Evolutionary conservation across 2,797 vertebrate genomes (phyloP).

Genomic region (Decapterus maruadsi): DNA sequence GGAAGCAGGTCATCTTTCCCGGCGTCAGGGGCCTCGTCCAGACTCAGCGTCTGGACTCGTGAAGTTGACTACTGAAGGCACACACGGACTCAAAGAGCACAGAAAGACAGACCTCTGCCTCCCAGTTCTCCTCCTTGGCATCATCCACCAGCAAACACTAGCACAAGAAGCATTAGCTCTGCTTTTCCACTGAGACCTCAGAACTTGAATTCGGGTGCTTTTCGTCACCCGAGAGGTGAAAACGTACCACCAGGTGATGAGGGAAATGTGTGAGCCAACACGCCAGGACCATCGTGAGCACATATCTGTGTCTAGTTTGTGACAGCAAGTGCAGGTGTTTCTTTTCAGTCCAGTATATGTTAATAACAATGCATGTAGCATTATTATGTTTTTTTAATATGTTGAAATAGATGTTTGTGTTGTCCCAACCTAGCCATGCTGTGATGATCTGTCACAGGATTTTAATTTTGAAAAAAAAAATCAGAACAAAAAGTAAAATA

Average conservation of each 20-base stretch:
- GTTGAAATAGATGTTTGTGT: conserved; percentile 74
- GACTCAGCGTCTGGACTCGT: conserved; percentile 5
- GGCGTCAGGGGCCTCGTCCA: conserved; percentile 14
- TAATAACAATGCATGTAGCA: conserved; percentile 77
- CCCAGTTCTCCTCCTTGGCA: conserved; percentile 87
- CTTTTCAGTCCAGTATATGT: conserved; percentile 54
- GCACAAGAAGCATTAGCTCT: conserved; percentile 74
- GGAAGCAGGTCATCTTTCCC: conserved; percentile 46
- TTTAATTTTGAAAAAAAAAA: conserved; percentile 39
- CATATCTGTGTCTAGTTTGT: conserved; percentile 63
- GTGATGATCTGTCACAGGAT: conserved; percentile 61
- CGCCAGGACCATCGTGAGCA: conserved; percentile 58
- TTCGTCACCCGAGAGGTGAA: conserved; percentile 42
- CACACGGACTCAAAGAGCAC: conserved; percentile 66
- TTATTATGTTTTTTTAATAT: conserved; percentile 60
- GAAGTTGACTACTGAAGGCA: conserved; percentile 72
- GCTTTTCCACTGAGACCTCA: conserved; percentile 77
- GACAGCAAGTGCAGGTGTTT: conserved; percentile 65
- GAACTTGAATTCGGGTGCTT: conserved; percentile 74
- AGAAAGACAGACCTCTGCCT: conserved; percentile 62
- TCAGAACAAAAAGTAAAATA: conserved; percentile 39
- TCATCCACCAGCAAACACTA: conserved; percentile 85
- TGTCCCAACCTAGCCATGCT: conserved; percentile 67
- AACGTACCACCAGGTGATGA: conserved; percentile 36
- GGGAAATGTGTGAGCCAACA: conserved; percentile 35